phyloP scores from a whole-genome alignment of 1,140 invertebrate species.

The Trichogramma pretiosum region DNA sequence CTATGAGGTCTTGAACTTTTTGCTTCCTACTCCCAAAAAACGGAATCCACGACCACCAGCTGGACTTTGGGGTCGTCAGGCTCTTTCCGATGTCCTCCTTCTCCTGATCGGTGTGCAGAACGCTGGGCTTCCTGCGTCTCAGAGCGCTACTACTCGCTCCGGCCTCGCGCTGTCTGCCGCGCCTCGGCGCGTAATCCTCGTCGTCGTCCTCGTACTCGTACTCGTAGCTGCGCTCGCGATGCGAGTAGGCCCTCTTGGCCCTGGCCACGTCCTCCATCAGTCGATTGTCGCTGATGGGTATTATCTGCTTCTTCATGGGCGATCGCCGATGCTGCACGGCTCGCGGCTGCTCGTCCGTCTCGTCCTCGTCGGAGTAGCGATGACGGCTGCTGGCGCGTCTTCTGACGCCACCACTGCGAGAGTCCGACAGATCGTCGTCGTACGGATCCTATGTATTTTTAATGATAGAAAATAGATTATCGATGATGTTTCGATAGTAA shows the following conservation, averaged over 20 bases:
- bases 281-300: constrained; percentile 35
- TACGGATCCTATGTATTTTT: background rate
- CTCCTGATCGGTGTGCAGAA: constrained; percentile 18
- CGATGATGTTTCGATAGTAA: too few species aligned
- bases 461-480: background rate
- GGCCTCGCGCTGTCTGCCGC: background rate
- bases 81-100: constrained; percentile 10
- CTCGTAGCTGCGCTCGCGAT: constrained; percentile 19
- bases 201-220: constrained; percentile 22
- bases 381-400: constrained; percentile 22
- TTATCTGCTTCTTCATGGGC: constrained; percentile 35
- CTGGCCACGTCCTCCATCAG: constrained; percentile 35
- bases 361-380: constrained; percentile 22
- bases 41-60: constrained; percentile 34
- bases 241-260: constrained; percentile 28
- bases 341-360: background rate
- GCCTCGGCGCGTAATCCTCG: constrained; percentile 19
- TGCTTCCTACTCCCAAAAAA: constrained; percentile 27
- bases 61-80: constrained; percentile 10
- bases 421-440: background rate
- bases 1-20: constrained; percentile 16
- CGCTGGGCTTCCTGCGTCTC: constrained; percentile 21
- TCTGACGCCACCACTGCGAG: background rate
- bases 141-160: constrained; percentile 11
- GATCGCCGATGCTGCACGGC: background rate